Evolutionary conservation across 2,888 invertebrate species (phyloP).

Genomic region (Idaea biselata): DNA sequence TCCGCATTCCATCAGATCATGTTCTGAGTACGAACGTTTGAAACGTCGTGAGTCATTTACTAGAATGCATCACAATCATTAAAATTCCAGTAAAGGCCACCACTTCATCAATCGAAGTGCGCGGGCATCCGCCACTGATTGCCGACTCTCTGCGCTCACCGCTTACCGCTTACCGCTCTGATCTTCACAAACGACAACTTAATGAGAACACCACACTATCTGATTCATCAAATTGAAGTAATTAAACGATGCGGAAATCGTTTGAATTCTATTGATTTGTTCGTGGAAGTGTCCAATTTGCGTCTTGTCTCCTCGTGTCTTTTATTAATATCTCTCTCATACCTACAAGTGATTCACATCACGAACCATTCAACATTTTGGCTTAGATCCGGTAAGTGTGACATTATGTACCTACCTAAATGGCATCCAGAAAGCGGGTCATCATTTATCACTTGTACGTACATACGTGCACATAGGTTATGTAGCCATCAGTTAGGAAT

Average conservation of each 20-base stretch:
- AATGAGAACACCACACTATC: conserved; percentile 45
- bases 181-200: conserved; percentile 45
- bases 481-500: not conserved
- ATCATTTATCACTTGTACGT: not conserved
- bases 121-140: conserved; percentile 41
- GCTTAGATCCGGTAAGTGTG: conserved; percentile 22
- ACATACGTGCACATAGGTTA: not conserved
- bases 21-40: conserved; percentile 59
- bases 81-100: conserved; percentile 64
- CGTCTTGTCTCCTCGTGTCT: conserved; percentile 29
- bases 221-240: conserved; percentile 47
- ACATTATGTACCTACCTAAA: not conserved
- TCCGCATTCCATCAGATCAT: conserved; percentile 73
- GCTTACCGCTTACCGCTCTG: conserved; percentile 33
- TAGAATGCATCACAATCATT: conserved; percentile 67
- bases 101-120: conserved; percentile 47
- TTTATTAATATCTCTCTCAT: conserved; percentile 15
- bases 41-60: conserved; percentile 58
- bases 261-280: conserved; percentile 38
- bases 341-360: conserved; percentile 26
- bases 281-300: conserved; percentile 39
- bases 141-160: conserved; percentile 28
- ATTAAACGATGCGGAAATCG: conserved; percentile 47
- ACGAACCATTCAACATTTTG: conserved; percentile 21
- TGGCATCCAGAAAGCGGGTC: not conserved